Conservation (phyloP, 2,113 vertebrate species). For the Pollachius pollachius region DNA sequence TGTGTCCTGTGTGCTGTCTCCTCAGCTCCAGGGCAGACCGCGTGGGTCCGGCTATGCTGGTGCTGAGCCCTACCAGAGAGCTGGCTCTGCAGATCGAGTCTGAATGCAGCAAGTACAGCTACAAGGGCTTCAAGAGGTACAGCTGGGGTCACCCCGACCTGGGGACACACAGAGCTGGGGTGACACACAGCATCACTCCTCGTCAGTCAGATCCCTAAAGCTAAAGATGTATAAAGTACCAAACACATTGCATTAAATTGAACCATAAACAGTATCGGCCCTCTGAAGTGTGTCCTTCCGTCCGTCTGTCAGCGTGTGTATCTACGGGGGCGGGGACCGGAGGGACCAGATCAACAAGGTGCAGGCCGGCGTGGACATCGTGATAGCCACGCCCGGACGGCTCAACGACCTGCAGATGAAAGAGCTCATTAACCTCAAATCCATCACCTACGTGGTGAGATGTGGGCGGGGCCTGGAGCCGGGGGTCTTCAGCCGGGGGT, state of each 20-base stretch:
- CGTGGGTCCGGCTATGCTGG: slow-evolving; percentile 91
- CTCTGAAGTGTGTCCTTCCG: neutral
- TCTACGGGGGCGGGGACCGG: slow-evolving; percentile 93
- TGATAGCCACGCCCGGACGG: slow-evolving; percentile 94
- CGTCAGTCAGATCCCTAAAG: neutral
- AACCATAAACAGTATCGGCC: slow-evolving; percentile 29
- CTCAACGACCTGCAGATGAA: slow-evolving; percentile 96
- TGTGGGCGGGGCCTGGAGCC: neutral
- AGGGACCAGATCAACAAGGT: slow-evolving; percentile 81
- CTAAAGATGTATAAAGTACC: no score
- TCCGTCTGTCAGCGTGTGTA: slow-evolving; percentile 78
- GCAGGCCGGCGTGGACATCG: slow-evolving; percentile 86
- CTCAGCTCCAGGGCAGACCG: slow-evolving; percentile 72
- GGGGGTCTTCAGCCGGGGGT: no score
- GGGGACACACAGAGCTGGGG: neutral
- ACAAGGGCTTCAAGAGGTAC: slow-evolving; percentile 90
- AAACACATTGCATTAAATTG: no score
- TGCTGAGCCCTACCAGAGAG: slow-evolving; percentile 92
- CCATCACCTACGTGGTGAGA: slow-evolving; percentile 90
- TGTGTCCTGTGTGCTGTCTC: neutral
- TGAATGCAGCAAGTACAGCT: slow-evolving; percentile 90
- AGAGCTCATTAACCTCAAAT: slow-evolving; percentile 82
- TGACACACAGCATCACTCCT: neutral
- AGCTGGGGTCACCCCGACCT: neutral
- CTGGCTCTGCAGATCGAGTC: slow-evolving; percentile 90